Percentiles rank a stretch among this genome's conserved stretches.
Evolutionary conservation across 1,140 invertebrate genomes (phyloP).

Genomic region (Portunus trituberculatus): DNA sequence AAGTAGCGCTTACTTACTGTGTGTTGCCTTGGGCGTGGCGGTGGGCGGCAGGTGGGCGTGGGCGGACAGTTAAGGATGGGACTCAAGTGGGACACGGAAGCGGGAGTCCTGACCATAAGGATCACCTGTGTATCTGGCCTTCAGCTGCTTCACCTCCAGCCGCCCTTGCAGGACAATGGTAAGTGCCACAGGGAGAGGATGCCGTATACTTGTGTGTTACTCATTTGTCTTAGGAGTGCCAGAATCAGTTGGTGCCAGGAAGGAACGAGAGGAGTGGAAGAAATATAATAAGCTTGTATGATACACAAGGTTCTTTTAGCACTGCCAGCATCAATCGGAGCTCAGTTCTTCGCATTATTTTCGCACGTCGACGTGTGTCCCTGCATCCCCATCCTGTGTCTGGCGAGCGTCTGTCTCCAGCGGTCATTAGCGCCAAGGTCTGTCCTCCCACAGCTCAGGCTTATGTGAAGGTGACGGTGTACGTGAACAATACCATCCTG

Average conservation of each 20-base stretch:
- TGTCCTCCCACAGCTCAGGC: slow-evolving; percentile 52
- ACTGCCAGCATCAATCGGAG: too few species aligned
- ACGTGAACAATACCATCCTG: slow-evolving; percentile 67
- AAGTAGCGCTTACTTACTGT: neutral
- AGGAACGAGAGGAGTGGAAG: too few species aligned
- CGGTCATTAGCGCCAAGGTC: too few species aligned
- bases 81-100: slow-evolving; percentile 37
- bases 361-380: too few species aligned
- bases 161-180: slow-evolving; percentile 34
- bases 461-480: slow-evolving; percentile 69
- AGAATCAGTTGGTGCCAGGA: neutral
- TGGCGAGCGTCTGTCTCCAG: too few species aligned
- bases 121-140: slow-evolving; percentile 42
- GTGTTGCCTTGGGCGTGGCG: neutral
- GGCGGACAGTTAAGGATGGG: slow-evolving; percentile 59
- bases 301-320: too few species aligned
- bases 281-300: too few species aligned
- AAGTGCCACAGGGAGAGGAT: neutral
- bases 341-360: too few species aligned
- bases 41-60: slow-evolving; percentile 37
- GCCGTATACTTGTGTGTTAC: neutral
- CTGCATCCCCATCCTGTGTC: too few species aligned
- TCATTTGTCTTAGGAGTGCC: too few species aligned
- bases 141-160: slow-evolving; percentile 34
- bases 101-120: slow-evolving; percentile 62